Conservation (phyloP, 2,113 vertebrate genomes). For the Motacilla alba region DNA sequence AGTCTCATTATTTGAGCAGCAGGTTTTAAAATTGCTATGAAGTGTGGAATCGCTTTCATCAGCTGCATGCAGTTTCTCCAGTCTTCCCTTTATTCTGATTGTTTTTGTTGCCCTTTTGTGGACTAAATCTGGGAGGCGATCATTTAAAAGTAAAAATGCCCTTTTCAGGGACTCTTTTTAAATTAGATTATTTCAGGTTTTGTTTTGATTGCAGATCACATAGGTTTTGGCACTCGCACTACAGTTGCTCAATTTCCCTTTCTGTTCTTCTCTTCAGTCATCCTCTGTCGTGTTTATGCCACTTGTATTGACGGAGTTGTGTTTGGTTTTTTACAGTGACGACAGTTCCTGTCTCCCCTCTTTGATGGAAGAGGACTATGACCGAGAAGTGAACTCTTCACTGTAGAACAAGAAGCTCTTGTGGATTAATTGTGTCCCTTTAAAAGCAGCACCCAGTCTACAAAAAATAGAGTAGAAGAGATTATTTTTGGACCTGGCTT, state of each 20-base stretch:
- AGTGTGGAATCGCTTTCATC: not conserved
- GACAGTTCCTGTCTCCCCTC: constrained; percentile 57
- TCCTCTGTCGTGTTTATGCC: not conserved
- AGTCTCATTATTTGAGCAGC: not conserved
- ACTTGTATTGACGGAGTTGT: not conserved
- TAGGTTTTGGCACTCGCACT: not conserved
- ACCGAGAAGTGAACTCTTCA: constrained; percentile 53
- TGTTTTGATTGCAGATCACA: not conserved
- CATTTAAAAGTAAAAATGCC: not conserved
- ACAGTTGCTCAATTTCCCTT: not conserved
- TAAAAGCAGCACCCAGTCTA: constrained; percentile 36
- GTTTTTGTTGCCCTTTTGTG: not conserved
- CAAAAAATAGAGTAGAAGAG: constrained; percentile 45
- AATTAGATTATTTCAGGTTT: not conserved
- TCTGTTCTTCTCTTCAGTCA: not conserved
- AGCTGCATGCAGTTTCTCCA: not conserved
- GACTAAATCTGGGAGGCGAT: not conserved
- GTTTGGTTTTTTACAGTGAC: constrained; percentile 49
- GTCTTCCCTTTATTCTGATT: not conserved
- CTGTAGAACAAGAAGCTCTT: constrained; percentile 45
- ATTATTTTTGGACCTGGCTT: constrained; percentile 46
- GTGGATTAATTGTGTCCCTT: constrained; percentile 41
- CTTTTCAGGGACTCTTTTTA: not conserved
- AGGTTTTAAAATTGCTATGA: not conserved
- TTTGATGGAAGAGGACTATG: constrained; percentile 63